A percentile compares a stretch with the other conserved stretches of the same genome.
phyloP scores from a whole-genome alignment of 2,888 invertebrate species.

The Mythimna pallens region DNA sequence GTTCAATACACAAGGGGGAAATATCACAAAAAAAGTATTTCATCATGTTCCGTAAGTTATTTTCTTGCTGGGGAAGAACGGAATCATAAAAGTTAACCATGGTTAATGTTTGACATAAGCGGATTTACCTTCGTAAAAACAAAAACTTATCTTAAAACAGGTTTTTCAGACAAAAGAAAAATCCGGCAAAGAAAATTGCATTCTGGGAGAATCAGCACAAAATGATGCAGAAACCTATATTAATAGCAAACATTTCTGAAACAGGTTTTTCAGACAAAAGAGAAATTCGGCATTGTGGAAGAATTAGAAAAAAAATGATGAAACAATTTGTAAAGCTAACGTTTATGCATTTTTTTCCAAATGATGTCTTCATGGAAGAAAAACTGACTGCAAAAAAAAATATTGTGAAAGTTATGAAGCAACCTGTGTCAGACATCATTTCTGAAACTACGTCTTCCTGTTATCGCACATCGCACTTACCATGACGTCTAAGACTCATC shows the following conservation, averaged over 20 bases:
- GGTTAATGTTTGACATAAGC: neutral
- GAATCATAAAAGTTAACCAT: neutral
- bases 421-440: neutral
- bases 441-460: slow-evolving; percentile 10
- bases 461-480: slow-evolving; percentile 24
- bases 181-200: no score
- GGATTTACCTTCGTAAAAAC: neutral
- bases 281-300: no score
- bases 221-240: no score
- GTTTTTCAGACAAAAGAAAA: no score
- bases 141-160: no score
- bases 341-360: no score
- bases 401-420: slow-evolving; percentile 3
- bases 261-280: no score
- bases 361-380: neutral
- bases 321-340: no score
- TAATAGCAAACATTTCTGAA: no score
- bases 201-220: no score
- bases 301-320: no score
- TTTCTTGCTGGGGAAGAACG: neutral
- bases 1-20: neutral
- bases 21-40: neutral
- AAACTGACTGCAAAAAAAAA: neutral
- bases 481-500: no score
- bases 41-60: neutral